Evolutionary conservation across 2,113 vertebrate genomes (phyloP).

Genomic region (Gyps fulvus): DNA sequence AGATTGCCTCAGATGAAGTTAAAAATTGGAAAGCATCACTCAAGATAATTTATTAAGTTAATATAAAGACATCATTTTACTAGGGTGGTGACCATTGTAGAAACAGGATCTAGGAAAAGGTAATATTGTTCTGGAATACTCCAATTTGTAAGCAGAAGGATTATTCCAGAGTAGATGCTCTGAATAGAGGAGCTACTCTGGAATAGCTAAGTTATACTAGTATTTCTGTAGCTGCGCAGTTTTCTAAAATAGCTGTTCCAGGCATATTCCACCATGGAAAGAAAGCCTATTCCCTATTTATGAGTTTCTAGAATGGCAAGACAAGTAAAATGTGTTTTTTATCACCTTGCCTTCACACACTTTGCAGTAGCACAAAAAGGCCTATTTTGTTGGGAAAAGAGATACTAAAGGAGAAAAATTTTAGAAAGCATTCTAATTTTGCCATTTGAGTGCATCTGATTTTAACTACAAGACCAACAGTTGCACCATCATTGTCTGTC

Average conservation of each 20-base stretch:
- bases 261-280: background rate
- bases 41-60: background rate
- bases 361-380: background rate
- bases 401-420: background rate
- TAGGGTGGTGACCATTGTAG: background rate
- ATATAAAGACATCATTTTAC: background rate
- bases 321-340: background rate
- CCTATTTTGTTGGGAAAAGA: background rate
- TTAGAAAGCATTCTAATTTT: background rate
- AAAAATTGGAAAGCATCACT: background rate
- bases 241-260: background rate
- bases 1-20: background rate
- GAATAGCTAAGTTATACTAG: background rate
- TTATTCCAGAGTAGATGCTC: background rate
- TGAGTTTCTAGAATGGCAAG: background rate
- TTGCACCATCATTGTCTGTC: background rate
- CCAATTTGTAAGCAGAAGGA: background rate
- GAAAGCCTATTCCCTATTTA: background rate
- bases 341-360: background rate
- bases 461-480: background rate
- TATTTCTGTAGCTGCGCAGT: background rate
- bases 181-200: background rate
- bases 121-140: background rate
- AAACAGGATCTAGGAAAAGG: background rate
- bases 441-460: background rate